A percentile compares a stretch with the other conserved stretches of the same genome.
Conservation (phyloP, 2,113 vertebrate genomes). For the Thermophis baileyi region DNA sequence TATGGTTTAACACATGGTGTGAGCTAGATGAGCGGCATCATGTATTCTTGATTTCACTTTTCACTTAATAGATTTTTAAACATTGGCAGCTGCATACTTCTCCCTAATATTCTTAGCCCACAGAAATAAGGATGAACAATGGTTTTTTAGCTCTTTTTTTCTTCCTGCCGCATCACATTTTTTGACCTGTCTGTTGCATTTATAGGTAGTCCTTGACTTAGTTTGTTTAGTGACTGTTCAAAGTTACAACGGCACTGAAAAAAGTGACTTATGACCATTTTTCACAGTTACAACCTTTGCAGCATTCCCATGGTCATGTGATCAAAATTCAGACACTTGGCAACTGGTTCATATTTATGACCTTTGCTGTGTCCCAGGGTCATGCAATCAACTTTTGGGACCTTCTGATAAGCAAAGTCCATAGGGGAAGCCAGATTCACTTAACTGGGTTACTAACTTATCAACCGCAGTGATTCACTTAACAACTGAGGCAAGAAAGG, state of each 20-base stretch:
- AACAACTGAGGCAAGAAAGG: neutral
- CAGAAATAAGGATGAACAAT: neutral
- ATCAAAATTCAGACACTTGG: neutral
- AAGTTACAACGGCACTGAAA: neutral
- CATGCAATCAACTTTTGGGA: neutral
- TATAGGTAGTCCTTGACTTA: neutral
- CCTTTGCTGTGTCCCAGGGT: neutral
- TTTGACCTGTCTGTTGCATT: neutral
- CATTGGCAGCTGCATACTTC: neutral
- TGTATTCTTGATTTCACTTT: neutral
- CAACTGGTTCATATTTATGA: neutral
- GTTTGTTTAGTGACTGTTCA: neutral
- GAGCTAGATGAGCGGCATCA: neutral
- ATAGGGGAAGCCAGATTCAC: neutral
- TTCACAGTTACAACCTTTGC: neutral
- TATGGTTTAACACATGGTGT: neutral
- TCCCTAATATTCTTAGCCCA: neutral
- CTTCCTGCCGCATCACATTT: neutral
- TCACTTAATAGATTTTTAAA: neutral
- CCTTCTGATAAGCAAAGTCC: neutral
- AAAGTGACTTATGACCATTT: neutral
- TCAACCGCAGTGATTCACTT: neutral
- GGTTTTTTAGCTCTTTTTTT: neutral
- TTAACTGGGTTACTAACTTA: neutral
- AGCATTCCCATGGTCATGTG: neutral